Evolutionary conservation across 2,797 vertebrate genomes (phyloP).

Genomic region (Stomatorhinus walkeri): DNA sequence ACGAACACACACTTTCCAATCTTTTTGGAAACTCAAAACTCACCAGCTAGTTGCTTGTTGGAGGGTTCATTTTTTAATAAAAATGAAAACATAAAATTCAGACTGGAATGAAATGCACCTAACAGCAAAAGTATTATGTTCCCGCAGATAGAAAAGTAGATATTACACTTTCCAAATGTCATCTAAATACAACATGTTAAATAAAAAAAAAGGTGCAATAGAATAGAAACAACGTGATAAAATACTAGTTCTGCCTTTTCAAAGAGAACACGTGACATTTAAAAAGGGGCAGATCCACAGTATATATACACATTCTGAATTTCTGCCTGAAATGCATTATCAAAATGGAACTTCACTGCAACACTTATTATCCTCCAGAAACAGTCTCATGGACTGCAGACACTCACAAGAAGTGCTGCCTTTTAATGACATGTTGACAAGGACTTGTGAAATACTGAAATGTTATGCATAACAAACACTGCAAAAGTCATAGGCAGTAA

Average conservation of each 20-base stretch:
- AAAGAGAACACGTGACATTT: neutral
- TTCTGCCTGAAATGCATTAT: neutral
- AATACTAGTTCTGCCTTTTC: neutral
- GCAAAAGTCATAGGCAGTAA: neutral
- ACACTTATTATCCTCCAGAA: neutral
- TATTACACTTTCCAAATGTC: neutral
- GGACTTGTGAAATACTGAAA: neutral
- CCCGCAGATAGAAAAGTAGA: neutral
- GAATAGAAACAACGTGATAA: neutral
- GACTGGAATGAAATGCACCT: neutral
- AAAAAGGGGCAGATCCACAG: neutral
- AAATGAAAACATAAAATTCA: neutral
- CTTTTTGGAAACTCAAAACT: slow-evolving; percentile 30
- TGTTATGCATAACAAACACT: neutral
- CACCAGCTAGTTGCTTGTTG: neutral
- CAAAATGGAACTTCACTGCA: neutral
- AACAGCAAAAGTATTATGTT: neutral
- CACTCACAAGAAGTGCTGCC: neutral
- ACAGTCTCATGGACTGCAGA: neutral
- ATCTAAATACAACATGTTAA: neutral
- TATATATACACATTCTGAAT: neutral
- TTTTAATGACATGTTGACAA: neutral
- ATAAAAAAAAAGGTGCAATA: neutral
- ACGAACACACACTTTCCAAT: slow-evolving; percentile 32
- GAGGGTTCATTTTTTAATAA: neutral